Conservation (phyloP, 2,888 invertebrate genomes). For the Caenorhabditis becei region DNA sequence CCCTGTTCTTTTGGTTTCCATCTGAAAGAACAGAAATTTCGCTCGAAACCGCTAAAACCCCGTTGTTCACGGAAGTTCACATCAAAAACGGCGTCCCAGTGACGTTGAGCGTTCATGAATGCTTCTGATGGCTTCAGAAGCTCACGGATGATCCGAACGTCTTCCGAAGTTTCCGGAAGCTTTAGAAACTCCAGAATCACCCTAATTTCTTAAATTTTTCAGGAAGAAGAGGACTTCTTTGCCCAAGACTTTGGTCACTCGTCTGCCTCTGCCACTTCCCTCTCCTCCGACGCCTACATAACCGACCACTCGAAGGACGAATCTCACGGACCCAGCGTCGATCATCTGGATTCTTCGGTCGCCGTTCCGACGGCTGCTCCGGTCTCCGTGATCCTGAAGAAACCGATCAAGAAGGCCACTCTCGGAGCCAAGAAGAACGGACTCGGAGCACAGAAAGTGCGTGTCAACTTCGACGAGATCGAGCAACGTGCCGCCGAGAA, state of each 20-base stretch:
- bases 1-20: too few species aligned
- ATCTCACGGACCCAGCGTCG: slow-evolving; percentile 71
- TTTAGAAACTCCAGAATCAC: too few species aligned
- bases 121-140: too few species aligned
- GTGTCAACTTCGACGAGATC: slow-evolving; percentile 92
- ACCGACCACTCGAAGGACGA: slow-evolving; percentile 52
- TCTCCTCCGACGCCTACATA: slow-evolving; percentile 69
- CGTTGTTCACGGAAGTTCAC: too few species aligned
- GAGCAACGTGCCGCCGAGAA: slow-evolving; percentile 92
- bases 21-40: too few species aligned
- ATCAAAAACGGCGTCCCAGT: too few species aligned
- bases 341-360: slow-evolving; percentile 68
- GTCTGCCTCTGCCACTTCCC: slow-evolving; percentile 67
- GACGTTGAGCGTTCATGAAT: too few species aligned
- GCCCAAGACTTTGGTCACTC: slow-evolving; percentile 72
- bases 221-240: slow-evolving; percentile 75
- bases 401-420: slow-evolving; percentile 82
- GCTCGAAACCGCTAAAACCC: too few species aligned
- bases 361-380: slow-evolving; percentile 82
- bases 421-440: slow-evolving; percentile 90
- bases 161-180: too few species aligned
- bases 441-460: slow-evolving; percentile 95
- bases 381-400: slow-evolving; percentile 84
- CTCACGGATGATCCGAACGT: too few species aligned
- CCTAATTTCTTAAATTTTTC: background rate